Percentiles rank a stretch among this genome's conserved stretches.
Conservation (phyloP, 2,888 invertebrate species). For the Atherix ibis region DNA sequence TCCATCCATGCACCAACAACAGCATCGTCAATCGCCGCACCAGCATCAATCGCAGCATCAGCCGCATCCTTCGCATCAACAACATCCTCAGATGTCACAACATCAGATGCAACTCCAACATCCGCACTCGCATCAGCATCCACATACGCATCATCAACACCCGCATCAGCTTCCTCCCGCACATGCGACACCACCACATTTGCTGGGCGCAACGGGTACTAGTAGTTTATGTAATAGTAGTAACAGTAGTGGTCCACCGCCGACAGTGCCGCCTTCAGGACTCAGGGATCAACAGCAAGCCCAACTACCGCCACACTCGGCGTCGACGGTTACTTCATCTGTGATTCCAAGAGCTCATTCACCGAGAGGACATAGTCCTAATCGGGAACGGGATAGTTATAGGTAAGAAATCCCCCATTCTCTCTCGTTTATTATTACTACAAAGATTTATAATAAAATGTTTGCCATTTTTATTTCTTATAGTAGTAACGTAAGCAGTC, state of each 20-base stretch:
- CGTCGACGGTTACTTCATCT: slow-evolving; percentile 25
- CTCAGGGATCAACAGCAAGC: slow-evolving; percentile 17
- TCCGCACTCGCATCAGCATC: slow-evolving; percentile 9
- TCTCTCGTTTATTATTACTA: slow-evolving; percentile 8
- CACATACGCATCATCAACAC: slow-evolving; percentile 15
- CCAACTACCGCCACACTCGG: slow-evolving; percentile 18
- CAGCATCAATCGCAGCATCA: slow-evolving; percentile 8
- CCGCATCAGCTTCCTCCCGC: slow-evolving; percentile 5
- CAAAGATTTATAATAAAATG: too few relatives aligned
- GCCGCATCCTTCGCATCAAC: slow-evolving; percentile 1
- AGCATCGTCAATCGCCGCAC: slow-evolving; percentile 10
- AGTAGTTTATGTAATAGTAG: slow-evolving; percentile 11
- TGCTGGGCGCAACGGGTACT: slow-evolving; percentile 10
- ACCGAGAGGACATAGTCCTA: slow-evolving; percentile 62
- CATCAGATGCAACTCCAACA: slow-evolving; percentile 5
- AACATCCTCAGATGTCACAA: not conserved
- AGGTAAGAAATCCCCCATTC: slow-evolving; percentile 56
- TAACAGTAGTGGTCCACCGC: slow-evolving; percentile 12
- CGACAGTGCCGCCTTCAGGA: slow-evolving; percentile 13
- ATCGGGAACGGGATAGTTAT: slow-evolving; percentile 69
- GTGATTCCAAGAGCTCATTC: slow-evolving; percentile 47
- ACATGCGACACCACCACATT: slow-evolving; percentile 12
- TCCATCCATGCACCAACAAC: slow-evolving; percentile 16
- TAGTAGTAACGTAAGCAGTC: slow-evolving; percentile 70
- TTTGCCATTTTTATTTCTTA: too few relatives aligned